These are phyloP conservation scores for Dysidea cf. avara DNA, from an alignment of 37 sponge, comb jelly and placozoan species.

Conservation along the genomic window DNA sequence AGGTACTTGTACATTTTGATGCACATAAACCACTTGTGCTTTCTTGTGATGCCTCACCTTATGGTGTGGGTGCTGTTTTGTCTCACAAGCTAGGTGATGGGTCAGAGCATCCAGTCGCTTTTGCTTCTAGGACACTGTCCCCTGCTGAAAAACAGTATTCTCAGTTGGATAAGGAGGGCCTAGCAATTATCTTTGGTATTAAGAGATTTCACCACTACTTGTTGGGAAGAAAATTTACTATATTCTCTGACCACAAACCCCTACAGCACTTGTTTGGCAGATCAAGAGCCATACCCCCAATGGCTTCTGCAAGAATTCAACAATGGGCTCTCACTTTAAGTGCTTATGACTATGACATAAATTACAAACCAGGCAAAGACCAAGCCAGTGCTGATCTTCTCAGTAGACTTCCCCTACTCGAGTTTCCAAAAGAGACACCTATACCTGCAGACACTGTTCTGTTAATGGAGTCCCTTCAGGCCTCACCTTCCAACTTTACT, in stretches of 20 bases:
- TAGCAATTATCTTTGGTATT: slow-evolving; percentile 48
- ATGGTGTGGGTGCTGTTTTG: slow-evolving; percentile 55
- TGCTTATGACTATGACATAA: slow-evolving; percentile 34
- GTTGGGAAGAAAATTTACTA: slow-evolving; percentile 34
- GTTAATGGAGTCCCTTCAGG: too few relatives aligned
- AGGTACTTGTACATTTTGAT: too few relatives aligned
- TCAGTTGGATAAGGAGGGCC: slow-evolving; percentile 43
- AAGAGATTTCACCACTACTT: slow-evolving; percentile 57
- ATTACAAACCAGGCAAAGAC: slow-evolving; percentile 15
- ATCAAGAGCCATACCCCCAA: slow-evolving; percentile 17
- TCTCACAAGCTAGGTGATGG: slow-evolving; percentile 38
- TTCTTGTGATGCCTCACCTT: too few relatives aligned
- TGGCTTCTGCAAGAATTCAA: slow-evolving; percentile 39
- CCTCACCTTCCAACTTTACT: too few relatives aligned
- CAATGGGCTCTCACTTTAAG: slow-evolving; percentile 51
- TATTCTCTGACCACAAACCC: slow-evolving; percentile 55
- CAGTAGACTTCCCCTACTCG: slow-evolving; percentile 50
- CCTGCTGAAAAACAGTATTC: slow-evolving; percentile 29
- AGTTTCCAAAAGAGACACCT: too few relatives aligned
- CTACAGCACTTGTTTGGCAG: slow-evolving; percentile 42
- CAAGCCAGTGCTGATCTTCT: slow-evolving; percentile 32
- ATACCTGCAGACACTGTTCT: too few relatives aligned
- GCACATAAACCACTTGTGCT: too few relatives aligned
- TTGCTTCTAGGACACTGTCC: slow-evolving; percentile 34
- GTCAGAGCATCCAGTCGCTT: slow-evolving; percentile 28